Percentiles rank a stretch among this genome's conserved stretches.
Conservation (phyloP, 2,113 vertebrate species). For the Zosterops hypoxanthus region DNA sequence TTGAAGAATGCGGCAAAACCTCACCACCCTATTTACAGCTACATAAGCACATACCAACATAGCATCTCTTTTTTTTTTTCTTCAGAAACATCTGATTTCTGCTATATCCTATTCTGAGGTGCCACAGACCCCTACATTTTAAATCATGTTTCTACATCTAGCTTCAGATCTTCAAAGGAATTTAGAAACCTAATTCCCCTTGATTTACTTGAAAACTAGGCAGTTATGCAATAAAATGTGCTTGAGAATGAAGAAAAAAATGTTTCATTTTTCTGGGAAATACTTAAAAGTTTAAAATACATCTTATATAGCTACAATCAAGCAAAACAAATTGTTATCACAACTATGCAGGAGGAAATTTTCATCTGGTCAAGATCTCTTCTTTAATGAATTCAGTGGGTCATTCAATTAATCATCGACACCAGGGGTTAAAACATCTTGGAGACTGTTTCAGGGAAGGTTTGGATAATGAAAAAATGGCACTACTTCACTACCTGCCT, state of each 20-base stretch:
- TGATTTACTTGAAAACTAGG: neutral
- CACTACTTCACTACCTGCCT: neutral
- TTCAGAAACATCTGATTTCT: neutral
- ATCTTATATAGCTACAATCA: neutral
- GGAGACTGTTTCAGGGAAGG: fast-evolving
- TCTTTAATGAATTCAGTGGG: neutral
- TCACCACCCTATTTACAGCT: neutral
- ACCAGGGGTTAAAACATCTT: fast-evolving
- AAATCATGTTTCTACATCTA: neutral
- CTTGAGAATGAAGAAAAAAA: neutral
- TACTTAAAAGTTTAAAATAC: neutral
- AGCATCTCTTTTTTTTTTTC: too few species aligned
- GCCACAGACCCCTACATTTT: neutral
- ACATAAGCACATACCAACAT: neutral
- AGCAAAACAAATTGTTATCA: neutral
- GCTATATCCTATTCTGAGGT: neutral
- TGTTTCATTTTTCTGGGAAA: neutral
- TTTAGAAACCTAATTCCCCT: neutral
- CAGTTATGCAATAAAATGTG: neutral
- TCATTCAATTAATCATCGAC: neutral
- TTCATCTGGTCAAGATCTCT: neutral
- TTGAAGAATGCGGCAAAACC: neutral
- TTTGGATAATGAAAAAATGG: neutral
- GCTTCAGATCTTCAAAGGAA: neutral
- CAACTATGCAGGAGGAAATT: neutral